Evolutionary conservation across 2,113 vertebrate genomes (phyloP), one percentile per base, ranked within the genome.

Genomic region (Coptodon rendalli): DNA sequence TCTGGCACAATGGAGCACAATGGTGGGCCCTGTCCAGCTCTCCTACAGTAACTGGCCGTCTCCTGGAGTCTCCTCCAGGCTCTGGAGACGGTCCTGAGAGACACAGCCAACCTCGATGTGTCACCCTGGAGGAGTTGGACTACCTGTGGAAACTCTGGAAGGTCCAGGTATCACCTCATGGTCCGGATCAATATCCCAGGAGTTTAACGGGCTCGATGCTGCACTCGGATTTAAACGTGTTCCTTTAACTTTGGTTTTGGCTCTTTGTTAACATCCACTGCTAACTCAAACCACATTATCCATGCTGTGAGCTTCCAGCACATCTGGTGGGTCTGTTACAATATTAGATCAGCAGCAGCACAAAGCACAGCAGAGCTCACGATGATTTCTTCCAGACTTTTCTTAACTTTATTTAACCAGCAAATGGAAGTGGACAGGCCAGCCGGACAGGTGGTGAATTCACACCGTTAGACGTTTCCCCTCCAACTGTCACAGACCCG

Each of bases 291-390:
- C 59, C 31, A n/a, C 17, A 5, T 36, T 0, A 63, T 63, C 61
- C 17, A 0, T 0, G 1, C 34, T 34, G 29, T 22, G 34, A 38
- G 63, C 63, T 2, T 1, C 63, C 34, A 68, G 54, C 34, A 13
- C 63, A 24, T 43, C 36, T 14, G 63, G 12, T 71, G 63, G 5
- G 1, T 71, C 5, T 16, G 27, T 61, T 8, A 6, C 12, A 24
- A 24, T 16, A 24, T 71, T 24, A 24, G 22, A 43, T 9, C 5
- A 43, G 12, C 24, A 24, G n/a, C 38, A 14, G 22, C 13, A 71
- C 8, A 45, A 45, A 45, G 22, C 38, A 9, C 1, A 16, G 5
- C 68, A 43, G 66, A 43, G 38, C 38, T 40, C 19, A 40, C 4
- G 3, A 22, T 29, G 43, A 19, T 6, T 48, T 31, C 27, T 50